These are phyloP conservation scores for Psilopogon haemacephalus DNA, from an alignment of 2,113 vertebrate species.

Conservation along the genomic window DNA sequence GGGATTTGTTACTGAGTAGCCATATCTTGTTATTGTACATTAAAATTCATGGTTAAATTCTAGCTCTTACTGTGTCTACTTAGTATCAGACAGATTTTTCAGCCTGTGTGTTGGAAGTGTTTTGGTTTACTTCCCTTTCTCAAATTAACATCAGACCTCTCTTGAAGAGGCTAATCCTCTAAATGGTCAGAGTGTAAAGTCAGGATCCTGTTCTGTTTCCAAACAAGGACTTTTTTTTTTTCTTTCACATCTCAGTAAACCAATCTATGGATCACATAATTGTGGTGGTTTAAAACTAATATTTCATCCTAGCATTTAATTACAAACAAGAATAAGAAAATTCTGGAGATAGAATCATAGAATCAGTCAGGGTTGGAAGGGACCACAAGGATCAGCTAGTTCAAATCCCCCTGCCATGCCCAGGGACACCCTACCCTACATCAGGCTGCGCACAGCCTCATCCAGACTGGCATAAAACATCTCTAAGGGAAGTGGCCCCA, in stretches of 20 bases:
- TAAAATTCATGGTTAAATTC: not conserved
- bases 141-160: not conserved
- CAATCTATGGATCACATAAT: not conserved
- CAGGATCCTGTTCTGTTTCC: not conserved
- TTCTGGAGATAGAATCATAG: no score
- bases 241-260: not conserved
- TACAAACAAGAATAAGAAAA: no score
- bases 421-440: no score
- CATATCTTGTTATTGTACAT: not conserved
- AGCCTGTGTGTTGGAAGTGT: not conserved
- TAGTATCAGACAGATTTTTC: not conserved
- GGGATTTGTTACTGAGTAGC: not conserved
- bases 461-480: no score
- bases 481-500: no score
- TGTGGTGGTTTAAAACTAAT: no score
- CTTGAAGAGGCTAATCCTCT: not conserved
- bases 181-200: not conserved
- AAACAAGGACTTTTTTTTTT: no score
- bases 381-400: no score
- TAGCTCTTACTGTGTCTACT: accelerated
- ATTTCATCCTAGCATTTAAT: no score
- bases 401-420: no score
- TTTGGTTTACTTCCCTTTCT: not conserved
- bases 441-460: no score
- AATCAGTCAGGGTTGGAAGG: no score